Evolutionary conservation across 92 coral and sea anemone genomes (phyloP), one percentile per base, ranked within the genome.

Genomic region (Epizoanthus fatuus): DNA sequence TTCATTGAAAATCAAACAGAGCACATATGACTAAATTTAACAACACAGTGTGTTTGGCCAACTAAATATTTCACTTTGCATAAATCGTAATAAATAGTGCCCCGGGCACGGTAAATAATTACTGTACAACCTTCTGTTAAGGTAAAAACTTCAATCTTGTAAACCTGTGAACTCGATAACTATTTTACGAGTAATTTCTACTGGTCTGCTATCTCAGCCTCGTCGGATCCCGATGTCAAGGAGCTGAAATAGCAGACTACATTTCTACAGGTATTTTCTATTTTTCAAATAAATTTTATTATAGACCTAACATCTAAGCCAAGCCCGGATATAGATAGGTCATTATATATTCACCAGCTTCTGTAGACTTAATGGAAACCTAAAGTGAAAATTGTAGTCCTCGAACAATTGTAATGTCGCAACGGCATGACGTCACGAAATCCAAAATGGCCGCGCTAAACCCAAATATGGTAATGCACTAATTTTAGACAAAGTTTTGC

Each of bases 21-120:
- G 7, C 53, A 14, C 9, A 49, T 8, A 49, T 10, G 53, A 49
- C 13, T 49, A 49, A 47, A 49, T 2, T 49, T 8, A 49, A 49
- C 53, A 5, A 0, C 2, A 49, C 13, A 49, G 13, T 49, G 2
- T 37, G 47, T 64, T 17, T 66, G 72, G 16, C 19, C 49, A 66
- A 66, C 72, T 8, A 12, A 37, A 66, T 7, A 66, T n/a, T 66
- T 25, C 7, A 66, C 72, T 49, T 49, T 49, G n/a, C 49, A 25
- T 32, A 17, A 58, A n/a, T 19, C 72, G 7, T 44, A 66, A 66
- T 66, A 66, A 66, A 66, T 66, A 66, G 72, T 66, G 72, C 72
- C 72, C 19, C 38, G 20, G 72, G 72, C 72, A 66, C 72, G 72
- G 72, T 66, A 66, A 66, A 66, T 66, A 66, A 7, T 32, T 66